Base-by-base conservation (phyloP, 2,797 vertebrate species). In the Cynodonichthys magdalenae region DNA sequence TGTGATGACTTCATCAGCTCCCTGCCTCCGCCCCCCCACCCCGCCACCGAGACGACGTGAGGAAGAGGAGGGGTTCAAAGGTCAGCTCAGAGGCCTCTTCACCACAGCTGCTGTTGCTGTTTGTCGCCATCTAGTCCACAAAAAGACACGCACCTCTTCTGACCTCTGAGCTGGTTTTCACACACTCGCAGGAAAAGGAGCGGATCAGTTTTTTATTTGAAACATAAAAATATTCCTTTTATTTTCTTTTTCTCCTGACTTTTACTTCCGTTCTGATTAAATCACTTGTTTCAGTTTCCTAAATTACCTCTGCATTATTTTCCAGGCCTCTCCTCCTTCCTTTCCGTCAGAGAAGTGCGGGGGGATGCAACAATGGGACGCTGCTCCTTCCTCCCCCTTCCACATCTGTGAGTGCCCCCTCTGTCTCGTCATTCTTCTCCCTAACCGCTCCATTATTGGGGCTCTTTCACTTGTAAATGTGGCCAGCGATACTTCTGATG, bases 391-490 rank as follows among this genome's bases (percentile, higher is more conserved):
- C 66, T 51, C 61, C 60, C 53, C 53, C 72, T 63, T 69, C 66
- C 90, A 93, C 91, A 93, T 92, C 92, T 93, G 91, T 92, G 91
- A 92, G 92, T 76, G 82, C 84, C 90, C 36, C 88, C 91, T 92
- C 92, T 88, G 88, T 85, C 88, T 84, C 72, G 78, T 89, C 82
- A 88, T 93, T 92, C 90, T 92, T 92, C 89, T 90, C 85, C 64
- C 88, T 92, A 93, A 93, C 91, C 89, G 84, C 90, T 91, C 92
- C 90, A 92, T 93, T 93, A 91, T 93, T 91, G 85, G 66, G 53
- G 71, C 65, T 82, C 90, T 92, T 93, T 93, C 90, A 93, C 85
- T 92, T 93, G 92, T 92, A 92, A 93, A 93, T 93, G 90, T 85
- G 81, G 85, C 89, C 90, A 87, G 88, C 81, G 90, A 92, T 91